A percentile compares a stretch with the other conserved stretches of the same genome.
Conservation (phyloP, 1,140 invertebrate species). For the Latrodectus geometricus region DNA sequence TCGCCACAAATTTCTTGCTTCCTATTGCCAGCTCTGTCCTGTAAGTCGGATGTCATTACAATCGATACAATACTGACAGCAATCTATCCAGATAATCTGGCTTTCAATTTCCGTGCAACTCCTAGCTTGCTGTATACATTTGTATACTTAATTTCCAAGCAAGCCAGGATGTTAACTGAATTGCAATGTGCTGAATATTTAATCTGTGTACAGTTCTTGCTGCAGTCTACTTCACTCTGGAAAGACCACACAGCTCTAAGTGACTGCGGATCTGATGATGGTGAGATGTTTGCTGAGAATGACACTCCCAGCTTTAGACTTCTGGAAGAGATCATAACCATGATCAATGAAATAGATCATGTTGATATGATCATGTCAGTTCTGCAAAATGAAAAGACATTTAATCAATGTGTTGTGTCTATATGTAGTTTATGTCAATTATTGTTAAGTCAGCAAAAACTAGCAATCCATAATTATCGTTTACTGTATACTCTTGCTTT, state of each 20-base stretch:
- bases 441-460: slow-evolving; percentile 68
- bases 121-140: slow-evolving; percentile 42
- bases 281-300: slow-evolving; percentile 35
- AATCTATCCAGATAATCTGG: slow-evolving; percentile 63
- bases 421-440: slow-evolving; percentile 84
- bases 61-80: slow-evolving; percentile 52
- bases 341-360: slow-evolving; percentile 77
- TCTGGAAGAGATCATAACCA: slow-evolving; percentile 71
- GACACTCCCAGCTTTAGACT: slow-evolving; percentile 19
- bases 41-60: slow-evolving; percentile 11
- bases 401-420: slow-evolving; percentile 67
- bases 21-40: slow-evolving; percentile 36
- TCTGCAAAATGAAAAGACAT: slow-evolving; percentile 54
- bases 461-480: slow-evolving; percentile 67
- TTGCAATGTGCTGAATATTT: slow-evolving; percentile 50
- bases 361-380: slow-evolving; percentile 75
- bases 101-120: slow-evolving; percentile 46
- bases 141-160: slow-evolving; percentile 43
- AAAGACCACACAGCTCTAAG: neutral
- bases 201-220: slow-evolving; percentile 42
- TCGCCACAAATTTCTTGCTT: slow-evolving; percentile 40
- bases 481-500: slow-evolving; percentile 88
- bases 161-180: slow-evolving; percentile 30
- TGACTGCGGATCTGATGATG: slow-evolving; percentile 42
- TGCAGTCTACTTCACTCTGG: slow-evolving; percentile 27